Evolutionary conservation across 2,888 invertebrate genomes (phyloP), one percentile per base, ranked within the genome.

Genomic region (Synanthedon formicaeformis): DNA sequence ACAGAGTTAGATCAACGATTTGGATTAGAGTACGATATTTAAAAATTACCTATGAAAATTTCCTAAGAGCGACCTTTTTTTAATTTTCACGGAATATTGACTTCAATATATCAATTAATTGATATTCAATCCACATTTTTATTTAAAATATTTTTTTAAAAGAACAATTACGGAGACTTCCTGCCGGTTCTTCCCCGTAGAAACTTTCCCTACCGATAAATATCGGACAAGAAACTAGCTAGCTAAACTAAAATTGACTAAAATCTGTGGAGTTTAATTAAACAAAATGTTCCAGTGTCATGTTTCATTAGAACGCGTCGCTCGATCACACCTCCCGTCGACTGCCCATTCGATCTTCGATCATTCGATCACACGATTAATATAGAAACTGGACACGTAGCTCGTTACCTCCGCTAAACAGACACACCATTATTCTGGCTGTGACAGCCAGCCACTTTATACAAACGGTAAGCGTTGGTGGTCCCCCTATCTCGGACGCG

Each of bases 391-490:
- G 23, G 18, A 49, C 67, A 62, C 63, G 61, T 66, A 71, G 12
- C 49, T 23, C 64, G 67, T 67, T 69, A 66, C 66, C 62, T 34
- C 50, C 34, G 40, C 48, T 52, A 51, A 51, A 49, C 51, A 48
- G 50, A 40, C 50, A 49, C 41, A 5, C 52, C 53, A 53, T 55
- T 53, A 55, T 52, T 52, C 50, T 54, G n/a, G 11, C 50, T 48
- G 49, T 55, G 53, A 54, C 58, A 58, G 53, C 51, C 16, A 48
- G 11, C 12, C 40, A 52, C 50, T 52, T 51, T 51, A 53, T 41
- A 48, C 49, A 54, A 13, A 64, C 65, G 63, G 60, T 64, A 61
- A 63, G 73, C 70, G 78, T 79, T 77, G 81, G 83, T 82, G 83
- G 82, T 78, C 82, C 67, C 60, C 34, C 60, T 69, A 69, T 72